Evolutionary conservation across 2,797 vertebrate genomes (phyloP), one percentile per base, ranked within the genome.

Genomic region (Mus minutoides): DNA sequence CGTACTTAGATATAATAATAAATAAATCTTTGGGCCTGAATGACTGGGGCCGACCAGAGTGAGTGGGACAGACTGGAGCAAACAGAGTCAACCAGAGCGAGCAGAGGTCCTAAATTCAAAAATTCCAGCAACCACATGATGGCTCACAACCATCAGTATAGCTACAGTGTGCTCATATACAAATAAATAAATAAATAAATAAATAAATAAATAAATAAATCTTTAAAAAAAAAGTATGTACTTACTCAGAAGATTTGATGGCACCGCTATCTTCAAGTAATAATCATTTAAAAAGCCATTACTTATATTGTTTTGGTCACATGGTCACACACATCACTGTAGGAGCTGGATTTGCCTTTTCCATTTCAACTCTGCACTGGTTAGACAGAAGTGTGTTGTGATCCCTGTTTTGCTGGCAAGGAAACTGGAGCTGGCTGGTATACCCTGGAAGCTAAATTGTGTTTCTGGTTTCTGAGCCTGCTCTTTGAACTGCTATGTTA

Each of bases 381-480:
- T 71, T 11, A 37, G 37, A 46, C 2, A 1, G 24, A 7, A 17
- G 19, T 37, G 12, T 67, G 12, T 21, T 31, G 37, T 34, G 46
- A 69, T 17, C 22, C 88, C 75, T 54, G 19, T 83, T 46, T 76
- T 71, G 37, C 40, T 83, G 79, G 26, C 14, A 6, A 77, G 79
- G n/a, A 82, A 73, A 82, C 46, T 2, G 94, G 91, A 67, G 17
- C 19, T 62, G n/a, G 31, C 22, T 46, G 83, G 21, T 54, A 82
- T 2, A 85, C 26, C 29, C 5, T 16, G 43, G 43, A 64, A 85
- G n/a, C 69, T 71, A 37, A 71, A 37, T 71, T 71, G 49, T 14
- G 13, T 62, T 90, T 46, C 77, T 92, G 78, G 93, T 92, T 92
- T 96, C 83, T 1, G 95, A 94, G 3, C 19, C 77, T 31, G 2